Evolutionary conservation across 92 coral and sea anemone genomes (phyloP), one percentile per base, ranked within the genome.

Genomic region (Paragorgia papillata): DNA sequence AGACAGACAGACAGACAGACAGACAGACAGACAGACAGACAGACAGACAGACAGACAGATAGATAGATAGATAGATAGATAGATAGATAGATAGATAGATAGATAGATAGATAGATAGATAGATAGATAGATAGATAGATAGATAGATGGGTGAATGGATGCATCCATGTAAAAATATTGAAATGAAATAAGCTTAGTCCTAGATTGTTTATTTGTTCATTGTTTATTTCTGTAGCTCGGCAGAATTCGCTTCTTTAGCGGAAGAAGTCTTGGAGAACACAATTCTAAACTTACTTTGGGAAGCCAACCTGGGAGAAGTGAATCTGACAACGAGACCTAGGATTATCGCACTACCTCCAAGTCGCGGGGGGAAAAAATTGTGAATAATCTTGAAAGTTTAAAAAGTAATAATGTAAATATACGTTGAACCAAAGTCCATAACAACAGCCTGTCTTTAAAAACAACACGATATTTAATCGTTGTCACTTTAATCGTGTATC

Each of bases 221-320:
- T 12, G 5, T 37, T 15, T 15, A 15, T 46, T 46, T 46, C 53
- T 46, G 43, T 82, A 94, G 98, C 53, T 85, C 92, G 49, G 88
- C 98, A 0, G 98, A 94, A 75, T 94, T 89, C 35, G 92, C 88
- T 75, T 86, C 95, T 9, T 40, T 94, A 20, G 82, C 92, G 40
- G 97, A 94, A 69, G 89, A 90, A 29, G 89, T 94, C n/a, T 43
- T 94, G n/a, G 97, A 94, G 68, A 94, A 94, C 84, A 85, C 97
- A 1, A 66, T 94, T 50, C 84, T 84, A 5, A 94, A 94, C 83
- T 65, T 94, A 17, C 75, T 91, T 39, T 88, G 90, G n/a, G 98
- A 94, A 78, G 98, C 97, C 39, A 94, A 79, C 74, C 80, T 87
- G 1, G 92, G 89, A 8, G 98, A 94, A 77, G 97, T 91, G 44